Conservation (phyloP, 2,113 vertebrate genomes). For the Crotalus horridus region DNA sequence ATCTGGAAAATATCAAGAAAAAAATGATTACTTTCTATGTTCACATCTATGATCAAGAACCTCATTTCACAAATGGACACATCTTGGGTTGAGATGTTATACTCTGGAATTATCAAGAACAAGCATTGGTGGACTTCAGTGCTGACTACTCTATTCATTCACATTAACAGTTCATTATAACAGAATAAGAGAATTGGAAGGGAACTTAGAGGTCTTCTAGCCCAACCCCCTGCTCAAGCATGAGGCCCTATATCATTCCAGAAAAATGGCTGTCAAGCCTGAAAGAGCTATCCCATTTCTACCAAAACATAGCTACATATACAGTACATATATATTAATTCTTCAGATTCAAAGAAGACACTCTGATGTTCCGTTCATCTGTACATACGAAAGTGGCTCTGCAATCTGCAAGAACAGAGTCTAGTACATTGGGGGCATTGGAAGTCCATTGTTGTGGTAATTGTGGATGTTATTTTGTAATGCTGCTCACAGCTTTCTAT, state of each 20-base stretch:
- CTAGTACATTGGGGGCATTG: background rate
- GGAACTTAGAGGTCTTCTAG: too few species aligned
- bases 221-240: too few species aligned
- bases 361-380: background rate
- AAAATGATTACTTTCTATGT: background rate
- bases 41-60: background rate
- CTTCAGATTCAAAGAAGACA: too few species aligned
- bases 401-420: background rate
- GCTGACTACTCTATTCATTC: background rate
- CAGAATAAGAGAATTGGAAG: too few species aligned
- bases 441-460: background rate
- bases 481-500: background rate
- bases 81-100: background rate
- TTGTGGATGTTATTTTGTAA: too few species aligned
- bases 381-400: too few species aligned
- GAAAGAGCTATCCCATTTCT: too few species aligned
- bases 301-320: too few species aligned
- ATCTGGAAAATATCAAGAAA: background rate
- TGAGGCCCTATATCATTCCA: too few species aligned
- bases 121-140: background rate
- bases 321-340: too few species aligned
- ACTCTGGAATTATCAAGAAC: background rate
- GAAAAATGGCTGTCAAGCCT: too few species aligned
- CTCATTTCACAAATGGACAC: background rate
- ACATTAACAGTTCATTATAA: too few species aligned